Evolutionary conservation across 1,140 invertebrate species (phyloP).

Genomic region (Lineus longissimus): DNA sequence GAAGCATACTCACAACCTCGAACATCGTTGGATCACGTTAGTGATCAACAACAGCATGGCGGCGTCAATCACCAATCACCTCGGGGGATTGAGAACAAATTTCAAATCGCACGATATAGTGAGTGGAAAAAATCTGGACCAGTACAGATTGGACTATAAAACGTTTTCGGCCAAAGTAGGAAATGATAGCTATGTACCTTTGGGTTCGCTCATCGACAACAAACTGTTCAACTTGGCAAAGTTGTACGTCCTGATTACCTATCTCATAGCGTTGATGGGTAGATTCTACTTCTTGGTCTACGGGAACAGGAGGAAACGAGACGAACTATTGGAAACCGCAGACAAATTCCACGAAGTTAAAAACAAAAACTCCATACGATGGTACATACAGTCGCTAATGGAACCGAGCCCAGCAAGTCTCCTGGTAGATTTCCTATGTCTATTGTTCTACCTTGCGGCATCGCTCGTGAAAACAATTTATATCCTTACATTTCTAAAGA

Average conservation of each 20-base stretch:
- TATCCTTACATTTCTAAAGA: not conserved
- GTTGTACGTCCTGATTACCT: not conserved
- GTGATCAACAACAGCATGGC: no score
- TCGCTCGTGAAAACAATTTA: not conserved
- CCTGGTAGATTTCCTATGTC: not conserved
- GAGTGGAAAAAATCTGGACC: not conserved
- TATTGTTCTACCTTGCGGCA: not conserved
- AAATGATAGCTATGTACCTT: not conserved
- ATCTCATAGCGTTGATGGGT: not conserved
- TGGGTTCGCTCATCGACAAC: not conserved
- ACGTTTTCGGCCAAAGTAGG: not conserved
- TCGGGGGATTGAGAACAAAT: not conserved
- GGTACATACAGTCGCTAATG: conserved; percentile 3
- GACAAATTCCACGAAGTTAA: not conserved
- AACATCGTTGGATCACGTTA: no score
- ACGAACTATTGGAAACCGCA: not conserved
- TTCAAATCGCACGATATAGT: not conserved
- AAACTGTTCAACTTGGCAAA: not conserved
- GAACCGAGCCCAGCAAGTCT: not conserved
- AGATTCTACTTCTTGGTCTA: not conserved
- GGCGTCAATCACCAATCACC: no score
- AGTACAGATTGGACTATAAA: not conserved
- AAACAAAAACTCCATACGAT: not conserved
- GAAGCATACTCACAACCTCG: no score
- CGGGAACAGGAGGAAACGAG: not conserved